Conservation (phyloP, 2,888 invertebrate species). For the Lasioglossum morio region DNA sequence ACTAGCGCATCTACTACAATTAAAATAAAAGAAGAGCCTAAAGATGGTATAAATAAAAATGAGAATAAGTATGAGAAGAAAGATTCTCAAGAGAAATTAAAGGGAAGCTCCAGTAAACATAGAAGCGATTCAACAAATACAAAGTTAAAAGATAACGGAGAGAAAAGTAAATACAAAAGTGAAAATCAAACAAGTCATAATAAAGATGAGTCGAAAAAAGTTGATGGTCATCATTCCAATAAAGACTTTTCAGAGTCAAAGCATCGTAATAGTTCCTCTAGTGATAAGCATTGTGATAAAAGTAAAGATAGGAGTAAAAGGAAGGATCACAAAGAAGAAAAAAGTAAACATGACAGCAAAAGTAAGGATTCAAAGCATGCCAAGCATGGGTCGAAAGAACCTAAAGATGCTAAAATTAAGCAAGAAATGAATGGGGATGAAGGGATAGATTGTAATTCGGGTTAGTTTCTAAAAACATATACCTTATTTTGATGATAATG, state of each 20-base stretch:
- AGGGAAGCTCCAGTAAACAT: conserved; percentile 62
- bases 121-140: conserved; percentile 54
- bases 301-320: conserved; percentile 70
- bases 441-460: conserved; percentile 90
- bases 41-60: conserved; percentile 34
- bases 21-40: conserved; percentile 61
- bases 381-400: conserved; percentile 68
- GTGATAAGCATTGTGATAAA: conserved; percentile 73
- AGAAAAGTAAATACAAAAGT: conserved; percentile 76
- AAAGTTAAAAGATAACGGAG: conserved; percentile 63
- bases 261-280: conserved; percentile 76
- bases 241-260: conserved; percentile 76
- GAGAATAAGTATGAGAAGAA: conserved; percentile 67
- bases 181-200: conserved; percentile 56
- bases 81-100: conserved; percentile 63
- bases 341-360: conserved; percentile 61
- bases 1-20: conserved; percentile 26
- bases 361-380: conserved; percentile 61
- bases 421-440: conserved; percentile 86
- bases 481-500: background rate
- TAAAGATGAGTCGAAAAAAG: conserved; percentile 69
- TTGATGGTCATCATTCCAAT: conserved; percentile 68
- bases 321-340: conserved; percentile 67
- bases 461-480: conserved; percentile 79
- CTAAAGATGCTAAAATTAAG: conserved; percentile 80